Percentiles rank a stretch among this genome's conserved stretches.
Evolutionary conservation across 2,113 vertebrate species (phyloP).

Genomic region (Nansenia antarctica): DNA sequence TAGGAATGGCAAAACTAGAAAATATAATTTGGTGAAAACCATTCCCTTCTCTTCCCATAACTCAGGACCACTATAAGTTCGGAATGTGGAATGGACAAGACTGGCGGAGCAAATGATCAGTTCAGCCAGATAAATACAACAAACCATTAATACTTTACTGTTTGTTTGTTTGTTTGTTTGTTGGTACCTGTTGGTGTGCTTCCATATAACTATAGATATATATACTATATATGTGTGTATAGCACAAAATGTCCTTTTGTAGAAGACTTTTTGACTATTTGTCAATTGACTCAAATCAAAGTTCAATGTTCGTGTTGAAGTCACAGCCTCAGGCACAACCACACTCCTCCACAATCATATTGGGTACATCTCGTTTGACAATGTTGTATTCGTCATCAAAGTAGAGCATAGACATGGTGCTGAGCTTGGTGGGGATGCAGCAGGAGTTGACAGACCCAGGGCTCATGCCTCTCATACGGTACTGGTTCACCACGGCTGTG

Average conservation of each 20-base stretch:
- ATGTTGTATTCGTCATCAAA: conserved; percentile 99
- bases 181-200: conserved; percentile 43
- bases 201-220: conserved; percentile 59
- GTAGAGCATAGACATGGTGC: conserved; percentile 99
- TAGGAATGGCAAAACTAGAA: conserved; percentile 78
- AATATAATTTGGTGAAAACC: conserved; percentile 69
- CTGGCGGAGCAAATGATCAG: conserved; percentile 36
- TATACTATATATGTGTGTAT: conserved; percentile 61
- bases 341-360: conserved; percentile 99
- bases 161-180: conserved; percentile 20
- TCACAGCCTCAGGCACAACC: conserved; percentile 89
- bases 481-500: conserved; percentile 98
- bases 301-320: neutral
- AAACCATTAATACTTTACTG: conserved; percentile 33
- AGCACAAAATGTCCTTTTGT: conserved; percentile 60
- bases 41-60: conserved; percentile 64
- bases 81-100: conserved; percentile 19
- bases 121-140: conserved; percentile 67
- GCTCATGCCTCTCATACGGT: conserved; percentile 96
- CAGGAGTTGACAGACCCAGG: conserved; percentile 97
- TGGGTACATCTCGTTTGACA: conserved; percentile 97
- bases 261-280: conserved; percentile 36
- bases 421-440: conserved; percentile 99
- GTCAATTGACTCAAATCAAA: neutral
- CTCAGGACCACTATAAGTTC: conserved; percentile 30